phyloP scores from a whole-genome alignment of 92 coral and sea anemone species.

The Paragorgia papillata region DNA sequence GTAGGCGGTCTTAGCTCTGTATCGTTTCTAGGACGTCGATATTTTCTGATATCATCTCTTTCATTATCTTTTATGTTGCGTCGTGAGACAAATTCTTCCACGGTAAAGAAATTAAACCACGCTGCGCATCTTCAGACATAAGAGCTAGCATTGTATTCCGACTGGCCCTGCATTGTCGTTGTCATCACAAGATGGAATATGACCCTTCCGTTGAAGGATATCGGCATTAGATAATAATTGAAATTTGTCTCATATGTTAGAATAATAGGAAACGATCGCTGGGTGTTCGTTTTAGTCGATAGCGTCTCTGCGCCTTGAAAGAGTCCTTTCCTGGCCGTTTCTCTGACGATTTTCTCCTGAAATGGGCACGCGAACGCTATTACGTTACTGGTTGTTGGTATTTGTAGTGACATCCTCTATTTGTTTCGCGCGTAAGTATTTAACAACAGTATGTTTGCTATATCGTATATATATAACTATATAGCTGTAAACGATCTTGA shows the following conservation, averaged over 20 bases:
- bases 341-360: conserved; percentile 33
- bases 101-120: neutral
- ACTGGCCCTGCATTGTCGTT: conserved; percentile 33
- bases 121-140: neutral
- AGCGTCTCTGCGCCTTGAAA: conserved; percentile 40
- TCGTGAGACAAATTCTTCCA: neutral
- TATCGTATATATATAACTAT: conserved; percentile 1
- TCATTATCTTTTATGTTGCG: conserved; percentile 9
- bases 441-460: neutral
- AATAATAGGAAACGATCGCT: conserved; percentile 45
- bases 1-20: conserved; percentile 27
- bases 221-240: conserved; percentile 48
- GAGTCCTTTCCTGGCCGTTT: conserved; percentile 26
- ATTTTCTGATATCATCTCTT: neutral
- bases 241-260: conserved; percentile 43
- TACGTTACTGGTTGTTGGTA: conserved; percentile 13
- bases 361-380: conserved; percentile 19
- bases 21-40: neutral
- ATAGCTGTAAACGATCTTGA: neutral
- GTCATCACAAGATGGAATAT: conserved; percentile 48
- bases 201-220: conserved; percentile 51
- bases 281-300: conserved; percentile 40
- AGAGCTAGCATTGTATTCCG: conserved; percentile 28
- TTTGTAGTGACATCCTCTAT: conserved; percentile 13
- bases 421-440: conserved; percentile 28